Conservation (phyloP, 2,113 vertebrate genomes). For the Eudyptes chrysolophus region DNA sequence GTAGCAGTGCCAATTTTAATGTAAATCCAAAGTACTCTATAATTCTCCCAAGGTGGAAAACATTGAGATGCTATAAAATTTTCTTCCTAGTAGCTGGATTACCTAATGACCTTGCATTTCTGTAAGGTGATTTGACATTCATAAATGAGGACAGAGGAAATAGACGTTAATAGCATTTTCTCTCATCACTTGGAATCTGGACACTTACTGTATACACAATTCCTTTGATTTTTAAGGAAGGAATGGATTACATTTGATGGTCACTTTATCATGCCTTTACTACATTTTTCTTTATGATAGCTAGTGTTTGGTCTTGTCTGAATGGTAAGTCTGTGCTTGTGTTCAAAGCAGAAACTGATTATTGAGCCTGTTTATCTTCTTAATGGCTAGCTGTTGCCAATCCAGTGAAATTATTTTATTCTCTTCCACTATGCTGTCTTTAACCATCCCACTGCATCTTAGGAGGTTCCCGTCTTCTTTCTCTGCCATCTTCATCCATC, state of each 20-base stretch:
- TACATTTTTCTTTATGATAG: background rate
- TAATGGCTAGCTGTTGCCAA: background rate
- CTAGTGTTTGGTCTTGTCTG: background rate
- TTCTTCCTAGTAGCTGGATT: background rate
- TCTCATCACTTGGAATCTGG: background rate
- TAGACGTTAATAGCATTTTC: background rate
- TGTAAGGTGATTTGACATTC: background rate
- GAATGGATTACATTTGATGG: background rate
- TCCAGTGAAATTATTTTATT: background rate
- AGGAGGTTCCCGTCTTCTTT: background rate
- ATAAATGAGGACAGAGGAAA: background rate
- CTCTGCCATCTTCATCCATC: background rate
- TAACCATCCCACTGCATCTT: background rate
- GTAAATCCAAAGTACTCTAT: background rate
- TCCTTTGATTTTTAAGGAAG: background rate
- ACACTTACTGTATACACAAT: background rate
- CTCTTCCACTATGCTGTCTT: background rate
- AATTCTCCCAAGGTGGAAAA: background rate
- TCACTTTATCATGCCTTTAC: background rate
- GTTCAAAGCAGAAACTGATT: background rate
- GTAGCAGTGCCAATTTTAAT: background rate
- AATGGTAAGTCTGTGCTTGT: background rate
- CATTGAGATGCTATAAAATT: background rate
- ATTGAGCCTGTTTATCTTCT: background rate
- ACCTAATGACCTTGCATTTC: background rate